phyloP scores from a whole-genome alignment of 2,888 invertebrate species.

The Drosophila fulvimacula region DNA sequence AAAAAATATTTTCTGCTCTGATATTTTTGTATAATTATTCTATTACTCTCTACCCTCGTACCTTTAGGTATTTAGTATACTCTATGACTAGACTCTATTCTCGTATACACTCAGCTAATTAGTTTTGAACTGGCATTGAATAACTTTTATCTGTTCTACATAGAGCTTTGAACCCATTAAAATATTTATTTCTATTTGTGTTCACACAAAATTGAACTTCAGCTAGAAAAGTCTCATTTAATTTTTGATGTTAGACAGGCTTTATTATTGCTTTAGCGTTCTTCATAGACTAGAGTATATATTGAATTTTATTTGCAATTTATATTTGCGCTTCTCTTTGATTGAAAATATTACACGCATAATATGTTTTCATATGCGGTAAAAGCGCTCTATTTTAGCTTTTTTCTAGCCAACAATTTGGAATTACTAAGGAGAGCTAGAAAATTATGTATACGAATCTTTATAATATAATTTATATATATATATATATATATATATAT shows the following conservation, averaged over 20 bases:
- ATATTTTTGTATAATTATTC: not conserved
- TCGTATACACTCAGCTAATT: not conserved
- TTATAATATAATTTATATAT: not conserved
- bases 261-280: not conserved
- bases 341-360: not conserved
- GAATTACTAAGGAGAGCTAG: no score
- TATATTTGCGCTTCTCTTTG: not conserved
- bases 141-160: not conserved
- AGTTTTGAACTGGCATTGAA: not conserved
- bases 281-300: not conserved
- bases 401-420: no score
- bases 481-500: no score
- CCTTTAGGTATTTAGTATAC: not conserved
- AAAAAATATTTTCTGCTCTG: not conserved
- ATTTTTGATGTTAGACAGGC: no score
- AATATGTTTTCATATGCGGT: not conserved
- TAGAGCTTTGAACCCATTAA: conserved; percentile 1
- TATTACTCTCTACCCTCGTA: no score
- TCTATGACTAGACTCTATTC: no score
- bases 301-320: not conserved
- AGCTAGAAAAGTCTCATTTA: not conserved
- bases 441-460: not conserved
- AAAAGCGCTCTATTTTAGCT: not conserved
- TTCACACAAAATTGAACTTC: not conserved
- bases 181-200: not conserved